Conservation (phyloP, 1,140 invertebrate genomes). For the Phenacoccus solenopsis region DNA sequence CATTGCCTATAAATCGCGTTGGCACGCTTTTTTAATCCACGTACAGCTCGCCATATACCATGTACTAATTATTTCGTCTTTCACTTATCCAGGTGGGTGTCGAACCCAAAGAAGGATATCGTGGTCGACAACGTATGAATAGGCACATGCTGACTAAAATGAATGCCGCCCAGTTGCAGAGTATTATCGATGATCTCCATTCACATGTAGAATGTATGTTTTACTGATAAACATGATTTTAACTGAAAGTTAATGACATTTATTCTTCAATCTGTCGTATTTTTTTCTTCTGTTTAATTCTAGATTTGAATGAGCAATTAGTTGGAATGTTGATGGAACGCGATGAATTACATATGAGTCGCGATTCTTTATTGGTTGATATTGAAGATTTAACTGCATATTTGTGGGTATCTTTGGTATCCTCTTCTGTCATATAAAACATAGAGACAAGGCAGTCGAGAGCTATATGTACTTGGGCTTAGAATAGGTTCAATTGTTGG, state of each 20-base stretch:
- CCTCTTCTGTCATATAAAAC: not conserved
- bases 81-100: not conserved
- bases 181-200: conserved; percentile 87
- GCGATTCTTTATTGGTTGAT: conserved; percentile 93
- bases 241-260: not conserved
- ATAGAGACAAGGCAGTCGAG: no score
- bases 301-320: conserved; percentile 70
- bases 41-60: no score
- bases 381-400: conserved; percentile 71
- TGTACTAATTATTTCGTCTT: not conserved
- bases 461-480: no score
- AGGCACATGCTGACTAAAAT: conserved; percentile 76
- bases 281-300: conserved; percentile 25
- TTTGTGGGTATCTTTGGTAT: not conserved
- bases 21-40: no score
- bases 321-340: conserved; percentile 74
- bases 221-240: conserved; percentile 27
- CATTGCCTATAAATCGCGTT: no score
- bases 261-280: not conserved
- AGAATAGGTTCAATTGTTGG: no score
- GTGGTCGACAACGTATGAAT: conserved; percentile 43
- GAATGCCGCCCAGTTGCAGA: conserved; percentile 88
- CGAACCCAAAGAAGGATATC: not conserved
- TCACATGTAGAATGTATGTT: conserved; percentile 81
- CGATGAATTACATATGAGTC: conserved; percentile 91